Evolutionary conservation across 2,797 vertebrate genomes (phyloP).

Genomic region (Neosilurus hyrtlii): DNA sequence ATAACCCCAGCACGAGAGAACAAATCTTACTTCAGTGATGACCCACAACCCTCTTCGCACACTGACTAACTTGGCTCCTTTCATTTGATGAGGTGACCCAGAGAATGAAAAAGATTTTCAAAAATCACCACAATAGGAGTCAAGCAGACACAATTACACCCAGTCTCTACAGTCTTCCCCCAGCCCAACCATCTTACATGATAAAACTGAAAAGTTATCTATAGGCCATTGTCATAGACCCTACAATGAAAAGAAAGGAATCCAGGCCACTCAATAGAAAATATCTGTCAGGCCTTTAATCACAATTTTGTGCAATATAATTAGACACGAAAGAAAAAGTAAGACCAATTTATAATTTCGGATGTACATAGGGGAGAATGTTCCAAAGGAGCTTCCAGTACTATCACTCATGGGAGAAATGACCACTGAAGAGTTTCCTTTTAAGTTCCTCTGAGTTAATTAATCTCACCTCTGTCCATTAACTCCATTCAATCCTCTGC

Average conservation of each 20-base stretch:
- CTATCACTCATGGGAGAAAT: not conserved
- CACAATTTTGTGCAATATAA: constrained; percentile 20
- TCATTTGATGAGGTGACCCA: constrained; percentile 46
- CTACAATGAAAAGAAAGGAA: constrained; percentile 10
- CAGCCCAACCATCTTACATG: constrained; percentile 21
- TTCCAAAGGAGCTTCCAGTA: constrained; percentile 3
- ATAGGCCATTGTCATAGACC: not conserved
- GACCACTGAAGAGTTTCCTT: constrained; percentile 12
- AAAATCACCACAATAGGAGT: constrained; percentile 29
- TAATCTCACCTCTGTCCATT: constrained; percentile 29
- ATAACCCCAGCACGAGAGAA: constrained; percentile 42
- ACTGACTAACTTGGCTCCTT: constrained; percentile 35
- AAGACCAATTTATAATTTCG: constrained; percentile 14
- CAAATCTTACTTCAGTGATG: constrained; percentile 44
- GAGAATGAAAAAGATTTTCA: constrained; percentile 38
- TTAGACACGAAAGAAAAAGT: constrained; percentile 16
- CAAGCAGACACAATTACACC: constrained; percentile 35
- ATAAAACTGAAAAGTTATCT: constrained; percentile 33
- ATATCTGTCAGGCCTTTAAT: not conserved
- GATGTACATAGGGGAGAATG: not conserved
- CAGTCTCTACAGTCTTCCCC: constrained; percentile 4
- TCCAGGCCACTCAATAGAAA: constrained; percentile 13
- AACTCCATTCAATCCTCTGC: not conserved
- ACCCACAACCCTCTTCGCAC: constrained; percentile 46
- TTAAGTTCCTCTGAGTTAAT: constrained; percentile 19